Evolutionary conservation across 2,797 vertebrate species (phyloP).

Genomic region (Decapterus maruadsi): DNA sequence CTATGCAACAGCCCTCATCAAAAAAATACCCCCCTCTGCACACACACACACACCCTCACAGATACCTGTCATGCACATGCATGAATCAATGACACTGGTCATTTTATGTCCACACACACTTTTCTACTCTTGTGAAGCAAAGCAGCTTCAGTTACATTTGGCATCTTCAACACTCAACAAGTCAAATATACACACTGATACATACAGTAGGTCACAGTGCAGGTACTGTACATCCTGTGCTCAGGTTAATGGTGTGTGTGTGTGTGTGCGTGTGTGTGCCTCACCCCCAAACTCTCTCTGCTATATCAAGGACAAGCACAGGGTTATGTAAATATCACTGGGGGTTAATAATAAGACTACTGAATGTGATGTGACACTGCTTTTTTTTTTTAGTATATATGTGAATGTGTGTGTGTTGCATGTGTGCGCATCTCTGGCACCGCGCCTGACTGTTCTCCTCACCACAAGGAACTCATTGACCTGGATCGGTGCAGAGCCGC

Average conservation of each 20-base stretch:
- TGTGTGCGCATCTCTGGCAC: conserved; percentile 70
- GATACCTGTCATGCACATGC: not conserved
- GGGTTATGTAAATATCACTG: conserved; percentile 49
- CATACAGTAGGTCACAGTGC: conserved; percentile 36
- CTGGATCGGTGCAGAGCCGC: conserved; percentile 89
- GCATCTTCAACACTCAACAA: conserved; percentile 25
- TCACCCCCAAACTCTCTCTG: conserved; percentile 1
- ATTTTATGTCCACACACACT: not conserved
- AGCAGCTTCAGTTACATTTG: conserved; percentile 26
- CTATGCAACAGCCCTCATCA: conserved; percentile 31
- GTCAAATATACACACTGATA: conserved; percentile 21
- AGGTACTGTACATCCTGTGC: conserved; percentile 32
- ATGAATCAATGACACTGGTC: conserved; percentile 21
- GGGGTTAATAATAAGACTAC: conserved; percentile 62
- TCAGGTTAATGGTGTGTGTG: conserved; percentile 8
- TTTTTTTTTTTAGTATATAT: conserved; percentile 34
- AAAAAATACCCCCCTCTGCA: not conserved
- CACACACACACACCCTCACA: not conserved
- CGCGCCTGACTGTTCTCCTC: conserved; percentile 77
- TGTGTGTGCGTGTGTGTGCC: conserved; percentile 18
- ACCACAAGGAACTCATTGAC: conserved; percentile 89
- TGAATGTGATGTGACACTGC: conserved; percentile 57
- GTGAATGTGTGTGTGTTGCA: conserved; percentile 38
- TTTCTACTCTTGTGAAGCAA: conserved; percentile 27
- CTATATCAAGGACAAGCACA: conserved; percentile 42